phyloP scores from a whole-genome alignment of 2,797 vertebrate species.

The Numenius phaeopus region DNA sequence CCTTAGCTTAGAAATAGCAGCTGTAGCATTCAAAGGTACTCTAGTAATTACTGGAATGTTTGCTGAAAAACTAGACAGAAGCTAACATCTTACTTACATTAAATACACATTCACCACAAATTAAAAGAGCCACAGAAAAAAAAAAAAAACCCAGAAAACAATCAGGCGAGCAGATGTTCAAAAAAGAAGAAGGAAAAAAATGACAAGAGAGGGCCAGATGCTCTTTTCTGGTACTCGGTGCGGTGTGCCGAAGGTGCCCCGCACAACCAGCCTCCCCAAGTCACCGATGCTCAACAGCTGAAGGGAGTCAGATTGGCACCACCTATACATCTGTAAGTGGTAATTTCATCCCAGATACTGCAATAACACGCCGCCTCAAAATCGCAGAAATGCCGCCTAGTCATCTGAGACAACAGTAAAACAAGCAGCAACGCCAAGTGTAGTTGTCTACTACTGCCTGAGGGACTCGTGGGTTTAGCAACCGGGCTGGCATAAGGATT shows the following conservation, averaged over 20 bases:
- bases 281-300: not conserved
- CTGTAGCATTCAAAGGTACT: slow-evolving; percentile 49
- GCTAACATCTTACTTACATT: slow-evolving; percentile 69
- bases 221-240: not conserved
- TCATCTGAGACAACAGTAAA: slow-evolving; percentile 75
- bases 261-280: not conserved
- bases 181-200: not conserved
- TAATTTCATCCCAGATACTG: slow-evolving; percentile 33
- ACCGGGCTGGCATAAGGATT: slow-evolving; percentile 74
- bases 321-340: slow-evolving; percentile 31
- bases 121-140: slow-evolving; percentile 51
- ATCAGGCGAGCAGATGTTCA: slow-evolving; percentile 29
- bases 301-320: slow-evolving; percentile 33
- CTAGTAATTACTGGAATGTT: slow-evolving; percentile 64
- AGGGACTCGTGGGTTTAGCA: slow-evolving; percentile 68
- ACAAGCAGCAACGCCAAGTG: slow-evolving; percentile 69
- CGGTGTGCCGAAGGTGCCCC: not conserved
- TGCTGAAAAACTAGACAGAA: slow-evolving; percentile 65
- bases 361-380: slow-evolving; percentile 66
- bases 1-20: slow-evolving; percentile 61
- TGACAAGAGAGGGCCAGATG: slow-evolving; percentile 1
- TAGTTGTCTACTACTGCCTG: slow-evolving; percentile 73
- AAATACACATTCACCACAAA: slow-evolving; percentile 53
- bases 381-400: slow-evolving; percentile 66
- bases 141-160: not conserved